Conservation (phyloP, 2,797 vertebrate genomes). For the Cottoperca gobio region DNA sequence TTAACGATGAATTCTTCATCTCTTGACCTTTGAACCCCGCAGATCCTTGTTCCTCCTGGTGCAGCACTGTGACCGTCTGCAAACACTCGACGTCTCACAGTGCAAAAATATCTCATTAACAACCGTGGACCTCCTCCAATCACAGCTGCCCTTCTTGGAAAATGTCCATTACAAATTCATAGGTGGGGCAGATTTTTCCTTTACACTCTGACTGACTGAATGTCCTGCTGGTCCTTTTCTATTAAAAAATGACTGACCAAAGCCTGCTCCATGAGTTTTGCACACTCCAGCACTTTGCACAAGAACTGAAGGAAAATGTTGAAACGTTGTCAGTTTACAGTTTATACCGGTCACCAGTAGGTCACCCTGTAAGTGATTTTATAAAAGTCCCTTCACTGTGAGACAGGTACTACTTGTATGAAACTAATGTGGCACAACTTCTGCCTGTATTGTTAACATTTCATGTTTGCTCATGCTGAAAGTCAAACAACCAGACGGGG, state of each 20-base stretch:
- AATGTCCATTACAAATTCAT: constrained; percentile 83
- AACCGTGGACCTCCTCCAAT: constrained; percentile 82
- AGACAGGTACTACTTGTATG: neutral
- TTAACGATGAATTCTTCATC: neutral
- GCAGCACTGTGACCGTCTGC: constrained; percentile 84
- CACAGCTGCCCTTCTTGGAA: constrained; percentile 85
- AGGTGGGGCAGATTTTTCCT: constrained; percentile 79
- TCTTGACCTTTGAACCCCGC: constrained; percentile 22
- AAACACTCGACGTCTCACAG: constrained; percentile 86
- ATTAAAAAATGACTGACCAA: constrained; percentile 15
- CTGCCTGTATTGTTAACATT: neutral
- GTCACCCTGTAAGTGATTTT: neutral
- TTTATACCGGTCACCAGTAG: neutral
- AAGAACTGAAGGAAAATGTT: constrained; percentile 11
- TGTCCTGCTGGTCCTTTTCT: neutral
- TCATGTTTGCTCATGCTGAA: neutral
- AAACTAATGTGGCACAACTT: neutral
- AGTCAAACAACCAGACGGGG: neutral
- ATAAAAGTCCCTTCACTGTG: neutral
- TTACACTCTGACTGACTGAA: constrained; percentile 54
- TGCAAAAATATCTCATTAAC: constrained; percentile 83
- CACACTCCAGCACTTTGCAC: constrained; percentile 36
- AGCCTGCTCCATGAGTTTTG: constrained; percentile 15
- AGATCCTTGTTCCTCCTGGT: constrained; percentile 84
- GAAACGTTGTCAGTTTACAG: neutral